phyloP scores from a whole-genome alignment of 1,140 invertebrate species.

The Agrilus planipennis region DNA sequence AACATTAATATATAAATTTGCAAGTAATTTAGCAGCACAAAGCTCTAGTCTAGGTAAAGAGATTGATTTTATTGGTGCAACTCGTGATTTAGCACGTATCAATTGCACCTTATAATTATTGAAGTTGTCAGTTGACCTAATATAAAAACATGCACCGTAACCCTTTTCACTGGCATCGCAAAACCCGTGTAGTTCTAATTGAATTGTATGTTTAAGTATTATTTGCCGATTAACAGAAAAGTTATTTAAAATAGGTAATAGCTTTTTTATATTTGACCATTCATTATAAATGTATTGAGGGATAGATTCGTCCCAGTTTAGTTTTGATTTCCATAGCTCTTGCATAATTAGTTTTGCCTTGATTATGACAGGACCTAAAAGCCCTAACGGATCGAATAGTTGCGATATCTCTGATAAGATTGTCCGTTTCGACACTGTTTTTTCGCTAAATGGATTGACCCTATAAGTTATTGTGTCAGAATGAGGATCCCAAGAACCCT shows the following conservation, averaged over 20 bases:
- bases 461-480: slow-evolving; percentile 1
- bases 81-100: background rate
- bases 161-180: background rate
- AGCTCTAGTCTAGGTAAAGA: background rate
- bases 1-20: background rate
- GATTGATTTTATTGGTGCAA: background rate
- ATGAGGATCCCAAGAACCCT: slow-evolving; percentile 1
- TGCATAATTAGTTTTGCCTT: background rate
- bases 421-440: background rate
- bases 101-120: background rate
- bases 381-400: background rate
- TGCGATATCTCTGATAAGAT: background rate
- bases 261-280: background rate
- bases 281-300: background rate
- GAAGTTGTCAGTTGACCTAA: background rate
- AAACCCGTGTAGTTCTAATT: background rate
- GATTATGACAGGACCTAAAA: background rate
- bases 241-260: background rate
- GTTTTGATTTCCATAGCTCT: background rate
- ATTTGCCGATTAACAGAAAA: background rate
- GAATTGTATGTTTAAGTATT: background rate
- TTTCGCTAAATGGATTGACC: background rate
- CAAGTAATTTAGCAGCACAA: background rate
- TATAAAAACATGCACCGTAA: background rate
- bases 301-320: background rate